These are phyloP conservation scores for Silvanus unidentatus DNA, from an alignment of 2,888 invertebrate genomes.

Conservation along the genomic window DNA sequence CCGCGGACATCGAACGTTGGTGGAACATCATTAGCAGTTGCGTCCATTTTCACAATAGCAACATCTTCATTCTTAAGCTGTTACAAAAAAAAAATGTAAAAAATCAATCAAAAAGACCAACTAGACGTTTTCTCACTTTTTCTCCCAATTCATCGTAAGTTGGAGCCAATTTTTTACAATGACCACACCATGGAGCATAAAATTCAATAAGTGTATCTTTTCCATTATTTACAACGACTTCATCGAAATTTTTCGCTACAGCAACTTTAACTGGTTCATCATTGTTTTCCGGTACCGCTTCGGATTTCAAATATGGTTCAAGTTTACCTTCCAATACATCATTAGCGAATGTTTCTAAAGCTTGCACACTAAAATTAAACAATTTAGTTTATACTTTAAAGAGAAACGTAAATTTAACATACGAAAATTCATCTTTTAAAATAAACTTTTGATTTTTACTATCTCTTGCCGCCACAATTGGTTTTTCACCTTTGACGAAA, in stretches of 20 bases:
- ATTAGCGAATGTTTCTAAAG: conserved; percentile 76
- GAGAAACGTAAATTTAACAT: conserved; percentile 20
- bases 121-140: conserved; percentile 52
- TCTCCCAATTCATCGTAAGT: conserved; percentile 90
- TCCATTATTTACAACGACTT: conserved; percentile 81
- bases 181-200: conserved; percentile 99
- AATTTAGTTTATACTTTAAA: conserved; percentile 8
- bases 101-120: conserved; percentile 2
- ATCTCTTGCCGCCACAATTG: conserved; percentile 79
- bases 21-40: conserved; percentile 97
- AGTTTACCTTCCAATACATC: conserved; percentile 76
- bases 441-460: conserved; percentile 82
- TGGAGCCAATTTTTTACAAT: conserved; percentile 94
- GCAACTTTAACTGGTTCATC: conserved; percentile 80
- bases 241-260: conserved; percentile 96
- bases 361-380: conserved; percentile 62
- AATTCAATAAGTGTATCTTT: conserved; percentile 96
- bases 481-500: conserved; percentile 81
- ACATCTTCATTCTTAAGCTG: conserved; percentile 66
- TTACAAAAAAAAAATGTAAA: conserved; percentile 9
- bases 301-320: conserved; percentile 92
- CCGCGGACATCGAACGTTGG: conserved; percentile 85
- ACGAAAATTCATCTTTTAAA: conserved; percentile 87
- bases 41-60: conserved; percentile 95
- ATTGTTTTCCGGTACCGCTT: conserved; percentile 80